A percentile compares a stretch with the other conserved stretches of the same genome.
Conservation (phyloP, 2,113 vertebrate genomes). For the Lontra canadensis region DNA sequence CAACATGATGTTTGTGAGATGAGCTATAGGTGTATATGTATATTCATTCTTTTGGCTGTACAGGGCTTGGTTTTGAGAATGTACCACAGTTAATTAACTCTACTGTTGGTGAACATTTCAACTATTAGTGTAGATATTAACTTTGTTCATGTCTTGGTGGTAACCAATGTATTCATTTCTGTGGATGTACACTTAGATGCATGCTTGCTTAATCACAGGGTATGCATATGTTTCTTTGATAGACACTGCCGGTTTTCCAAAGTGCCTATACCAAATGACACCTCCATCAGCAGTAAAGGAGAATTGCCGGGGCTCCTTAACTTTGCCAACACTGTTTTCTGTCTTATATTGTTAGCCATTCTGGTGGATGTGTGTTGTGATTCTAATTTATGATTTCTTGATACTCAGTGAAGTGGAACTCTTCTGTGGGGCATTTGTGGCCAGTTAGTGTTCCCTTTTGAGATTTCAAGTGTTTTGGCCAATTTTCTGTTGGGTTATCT, state of each 20-base stretch:
- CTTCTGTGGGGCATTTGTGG: not conserved
- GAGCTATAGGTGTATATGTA: not conserved
- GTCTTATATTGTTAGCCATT: not conserved
- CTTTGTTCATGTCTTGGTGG: not conserved
- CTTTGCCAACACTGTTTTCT: not conserved
- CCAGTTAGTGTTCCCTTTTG: not conserved
- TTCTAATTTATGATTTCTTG: not conserved
- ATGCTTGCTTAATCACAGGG: not conserved
- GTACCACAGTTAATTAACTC: not conserved
- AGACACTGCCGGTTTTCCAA: not conserved
- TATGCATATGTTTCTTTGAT: not conserved
- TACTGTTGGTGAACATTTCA: not conserved
- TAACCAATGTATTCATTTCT: not conserved
- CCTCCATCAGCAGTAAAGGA: not conserved
- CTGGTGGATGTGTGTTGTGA: not conserved
- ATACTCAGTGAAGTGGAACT: not conserved
- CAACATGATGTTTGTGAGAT: not conserved
- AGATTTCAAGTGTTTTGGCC: not conserved
- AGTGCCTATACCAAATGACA: not conserved
- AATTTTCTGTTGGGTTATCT: not conserved
- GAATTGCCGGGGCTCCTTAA: not conserved
- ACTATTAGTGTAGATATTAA: not conserved
- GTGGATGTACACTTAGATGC: not conserved
- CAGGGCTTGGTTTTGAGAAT: conserved; percentile 9
- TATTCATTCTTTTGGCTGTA: not conserved